A percentile compares a stretch with the other conserved stretches of the same genome.
phyloP scores from a whole-genome alignment of 2,888 invertebrate species.

The Andrena praecox region DNA sequence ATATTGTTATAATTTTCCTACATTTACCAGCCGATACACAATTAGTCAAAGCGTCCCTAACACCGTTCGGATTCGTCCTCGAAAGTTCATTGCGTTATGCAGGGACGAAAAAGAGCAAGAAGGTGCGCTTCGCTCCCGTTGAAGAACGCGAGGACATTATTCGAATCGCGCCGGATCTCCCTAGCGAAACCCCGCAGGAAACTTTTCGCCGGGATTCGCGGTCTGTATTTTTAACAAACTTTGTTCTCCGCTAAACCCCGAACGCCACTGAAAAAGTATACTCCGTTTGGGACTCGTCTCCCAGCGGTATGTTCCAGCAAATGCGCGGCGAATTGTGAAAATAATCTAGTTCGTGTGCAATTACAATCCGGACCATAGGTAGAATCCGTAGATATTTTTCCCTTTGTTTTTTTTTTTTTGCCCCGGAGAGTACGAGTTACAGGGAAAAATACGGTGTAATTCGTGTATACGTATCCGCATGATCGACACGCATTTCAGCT shows the following conservation, averaged over 20 bases:
- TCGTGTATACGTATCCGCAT: not conserved
- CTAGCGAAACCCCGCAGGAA: not conserved
- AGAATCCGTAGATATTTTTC: not conserved
- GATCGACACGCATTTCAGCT: not conserved
- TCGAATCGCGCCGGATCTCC: constrained; percentile 5
- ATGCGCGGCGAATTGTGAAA: not conserved
- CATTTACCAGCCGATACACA: too few species aligned
- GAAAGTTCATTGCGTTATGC: not conserved
- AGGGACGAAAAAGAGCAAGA: not conserved
- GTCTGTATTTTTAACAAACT: constrained; percentile 14
- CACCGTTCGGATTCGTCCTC: not conserved
- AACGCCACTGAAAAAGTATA: not conserved
- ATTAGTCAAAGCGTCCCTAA: not conserved
- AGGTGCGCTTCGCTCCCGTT: not conserved
- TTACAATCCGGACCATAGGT: not conserved
- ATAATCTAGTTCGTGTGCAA: not conserved
- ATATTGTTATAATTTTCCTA: too few species aligned
- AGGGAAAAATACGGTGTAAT: not conserved
- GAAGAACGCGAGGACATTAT: not conserved
- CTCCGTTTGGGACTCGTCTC: not conserved
- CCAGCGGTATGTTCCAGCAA: not conserved
- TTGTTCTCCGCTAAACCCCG: not conserved
- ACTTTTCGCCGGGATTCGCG: constrained; percentile 12
- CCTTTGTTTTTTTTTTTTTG: not conserved
- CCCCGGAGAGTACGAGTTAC: not conserved